Conservation (phyloP, 2,797 vertebrate genomes). For the Falco peregrinus region DNA sequence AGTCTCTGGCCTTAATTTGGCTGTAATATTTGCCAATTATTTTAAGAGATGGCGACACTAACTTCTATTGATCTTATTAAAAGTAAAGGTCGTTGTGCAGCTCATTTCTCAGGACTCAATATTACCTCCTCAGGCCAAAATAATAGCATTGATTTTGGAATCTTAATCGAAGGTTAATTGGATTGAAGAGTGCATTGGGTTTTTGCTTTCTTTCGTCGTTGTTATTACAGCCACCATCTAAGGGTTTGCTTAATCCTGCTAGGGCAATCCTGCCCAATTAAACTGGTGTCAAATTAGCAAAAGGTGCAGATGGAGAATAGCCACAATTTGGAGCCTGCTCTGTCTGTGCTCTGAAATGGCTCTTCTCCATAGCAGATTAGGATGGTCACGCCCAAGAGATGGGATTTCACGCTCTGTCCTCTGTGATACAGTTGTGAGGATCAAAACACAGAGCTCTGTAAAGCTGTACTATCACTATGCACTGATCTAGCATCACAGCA, state of each 20-base stretch:
- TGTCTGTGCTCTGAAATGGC: not conserved
- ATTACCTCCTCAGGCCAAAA: conserved; percentile 70
- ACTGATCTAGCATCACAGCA: not conserved
- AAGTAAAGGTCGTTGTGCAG: conserved; percentile 74
- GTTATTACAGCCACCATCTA: conserved; percentile 39
- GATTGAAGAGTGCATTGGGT: conserved; percentile 71
- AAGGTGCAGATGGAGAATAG: not conserved
- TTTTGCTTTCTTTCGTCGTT: conserved; percentile 33
- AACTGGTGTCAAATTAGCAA: conserved; percentile 70
- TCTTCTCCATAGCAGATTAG: not conserved
- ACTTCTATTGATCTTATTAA: conserved; percentile 80
- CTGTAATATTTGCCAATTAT: conserved; percentile 79
- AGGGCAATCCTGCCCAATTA: conserved; percentile 48
- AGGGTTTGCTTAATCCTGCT: conserved; percentile 56
- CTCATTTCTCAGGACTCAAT: conserved; percentile 62
- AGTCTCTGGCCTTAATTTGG: conserved; percentile 57
- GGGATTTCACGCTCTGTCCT: not conserved
- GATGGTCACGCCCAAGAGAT: not conserved
- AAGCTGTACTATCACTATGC: not conserved
- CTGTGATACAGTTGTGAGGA: not conserved
- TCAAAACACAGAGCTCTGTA: not conserved
- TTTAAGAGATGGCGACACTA: conserved; percentile 76
- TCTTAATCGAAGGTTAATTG: conserved; percentile 83
- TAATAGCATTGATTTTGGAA: conserved; percentile 75
- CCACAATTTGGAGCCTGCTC: not conserved